Evolutionary conservation across 2,888 invertebrate genomes (phyloP), one percentile per base, ranked within the genome.

Genomic region (Andricus quercusramuli): DNA sequence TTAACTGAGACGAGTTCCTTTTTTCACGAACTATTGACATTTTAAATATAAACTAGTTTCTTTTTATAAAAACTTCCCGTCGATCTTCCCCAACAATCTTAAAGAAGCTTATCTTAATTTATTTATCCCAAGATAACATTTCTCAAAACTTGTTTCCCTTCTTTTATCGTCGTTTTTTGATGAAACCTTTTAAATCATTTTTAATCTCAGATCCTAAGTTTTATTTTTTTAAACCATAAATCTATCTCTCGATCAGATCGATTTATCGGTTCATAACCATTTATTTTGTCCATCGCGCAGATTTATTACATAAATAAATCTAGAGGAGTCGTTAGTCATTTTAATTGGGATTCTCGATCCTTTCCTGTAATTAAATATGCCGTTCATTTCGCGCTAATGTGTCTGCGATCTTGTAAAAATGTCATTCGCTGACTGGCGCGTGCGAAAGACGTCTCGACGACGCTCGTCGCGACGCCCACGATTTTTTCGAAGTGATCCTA

Each of bases 321-420:
- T 5, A 5, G 11, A n/a, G n/a, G 1, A 32, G 11, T 56, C n/a
- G n/a, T 74, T 29, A 74, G 22, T 74, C 74, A 74, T 74, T 56
- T 56, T 74, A 74, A 74, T 56, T 74, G n/a, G 74, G 56, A 74
- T 32, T 56, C 56, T 74, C 6, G 20, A 37, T 56, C n/a, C n/a
- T 37, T 56, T 74, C 20, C 5, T 56, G 74, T 74, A 56, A 74
- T 56, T 74, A 56, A 74, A 20, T 20, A 56, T n/a, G 70, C 29
- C 32, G 25, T 51, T 51, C 25, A 68, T 44, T 29, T 74, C 29
- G 13, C 20, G 3, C 13, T 74, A 6, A 56, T 11, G 56, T 74
- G 29, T 20, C 67, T 41, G 37, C 37, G 41, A 41, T 56, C n/a
- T 32, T 51, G 70, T 56, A 17, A 32, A 70, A 51, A 51, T 47